Evolutionary conservation across 2,113 vertebrate genomes (phyloP).

Genomic region (Eclectus roratus): DNA sequence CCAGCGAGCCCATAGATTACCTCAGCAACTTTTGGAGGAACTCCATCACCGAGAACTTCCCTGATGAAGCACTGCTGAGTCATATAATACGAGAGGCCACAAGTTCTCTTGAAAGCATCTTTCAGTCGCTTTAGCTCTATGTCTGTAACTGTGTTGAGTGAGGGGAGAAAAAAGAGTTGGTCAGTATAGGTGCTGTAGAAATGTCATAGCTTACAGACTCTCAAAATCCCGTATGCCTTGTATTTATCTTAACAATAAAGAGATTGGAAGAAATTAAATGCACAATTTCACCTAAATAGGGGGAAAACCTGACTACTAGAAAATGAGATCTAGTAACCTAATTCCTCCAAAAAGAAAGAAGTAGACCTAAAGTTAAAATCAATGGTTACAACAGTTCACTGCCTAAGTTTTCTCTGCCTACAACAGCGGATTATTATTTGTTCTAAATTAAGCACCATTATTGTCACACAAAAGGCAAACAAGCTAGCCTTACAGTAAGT

Average conservation of each 20-base stretch:
- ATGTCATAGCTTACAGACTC: not conserved
- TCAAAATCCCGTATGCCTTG: not conserved
- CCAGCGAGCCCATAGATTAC: slow-evolving; percentile 69
- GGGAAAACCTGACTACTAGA: not conserved
- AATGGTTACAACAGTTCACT: not conserved
- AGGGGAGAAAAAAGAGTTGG: not conserved
- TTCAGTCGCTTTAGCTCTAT: slow-evolving; percentile 95
- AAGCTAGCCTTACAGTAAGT: not conserved
- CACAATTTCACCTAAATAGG: not conserved
- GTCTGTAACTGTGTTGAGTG: slow-evolving; percentile 86
- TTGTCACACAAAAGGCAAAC: not conserved
- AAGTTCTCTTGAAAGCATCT: slow-evolving; percentile 99
- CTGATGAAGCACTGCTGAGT: slow-evolving; percentile 96
- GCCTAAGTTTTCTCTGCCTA: not conserved
- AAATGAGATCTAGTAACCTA: not conserved
- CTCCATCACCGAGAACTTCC: slow-evolving; percentile 96
- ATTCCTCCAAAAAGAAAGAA: not conserved
- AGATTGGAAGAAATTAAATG: not conserved
- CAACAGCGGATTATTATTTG: not conserved
- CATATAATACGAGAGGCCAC: slow-evolving; percentile 95
- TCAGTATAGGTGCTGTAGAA: not conserved
- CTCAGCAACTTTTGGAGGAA: slow-evolving; percentile 96
- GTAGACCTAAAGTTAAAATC: not conserved
- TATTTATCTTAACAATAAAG: not conserved
- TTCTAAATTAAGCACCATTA: not conserved